Conservation (phyloP, 2,797 vertebrate species). For the Syncerus caffer region DNA sequence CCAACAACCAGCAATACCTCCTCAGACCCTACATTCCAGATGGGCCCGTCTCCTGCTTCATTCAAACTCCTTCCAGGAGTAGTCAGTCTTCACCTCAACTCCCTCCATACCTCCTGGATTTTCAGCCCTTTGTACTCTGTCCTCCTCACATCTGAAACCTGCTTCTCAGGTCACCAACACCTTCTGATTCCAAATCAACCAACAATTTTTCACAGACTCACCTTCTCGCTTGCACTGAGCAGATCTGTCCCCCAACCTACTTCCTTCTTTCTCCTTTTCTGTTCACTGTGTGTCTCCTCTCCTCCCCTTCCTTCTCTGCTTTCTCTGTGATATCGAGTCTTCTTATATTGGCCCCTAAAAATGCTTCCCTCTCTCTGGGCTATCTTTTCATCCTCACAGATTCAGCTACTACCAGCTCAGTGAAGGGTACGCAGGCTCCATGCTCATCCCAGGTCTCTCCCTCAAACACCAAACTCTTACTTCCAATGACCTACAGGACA, state of each 20-base stretch:
- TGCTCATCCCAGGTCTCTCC: background rate
- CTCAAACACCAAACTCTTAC: background rate
- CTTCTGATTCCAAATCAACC: background rate
- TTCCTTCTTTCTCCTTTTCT: background rate
- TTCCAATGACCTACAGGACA: background rate
- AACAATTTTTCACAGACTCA: background rate
- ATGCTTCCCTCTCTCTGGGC: background rate
- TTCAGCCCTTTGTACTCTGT: accelerated
- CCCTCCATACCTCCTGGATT: accelerated
- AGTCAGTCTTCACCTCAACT: background rate
- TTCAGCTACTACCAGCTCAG: background rate
- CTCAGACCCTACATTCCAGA: background rate
- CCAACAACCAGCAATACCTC: background rate
- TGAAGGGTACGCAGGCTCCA: background rate
- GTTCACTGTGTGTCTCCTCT: background rate
- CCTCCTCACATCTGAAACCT: background rate
- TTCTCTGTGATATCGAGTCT: accelerated
- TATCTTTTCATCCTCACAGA: background rate
- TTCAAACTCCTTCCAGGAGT: background rate
- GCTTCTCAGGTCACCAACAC: accelerated
- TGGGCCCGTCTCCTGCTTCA: background rate
- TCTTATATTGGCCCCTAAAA: background rate
- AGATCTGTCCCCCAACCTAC: background rate
- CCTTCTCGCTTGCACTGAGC: accelerated
- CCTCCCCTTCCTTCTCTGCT: background rate